A percentile compares a stretch with the other conserved stretches of the same genome.
Conservation (phyloP, 2,113 vertebrate species). For the Trogon melanurus region DNA sequence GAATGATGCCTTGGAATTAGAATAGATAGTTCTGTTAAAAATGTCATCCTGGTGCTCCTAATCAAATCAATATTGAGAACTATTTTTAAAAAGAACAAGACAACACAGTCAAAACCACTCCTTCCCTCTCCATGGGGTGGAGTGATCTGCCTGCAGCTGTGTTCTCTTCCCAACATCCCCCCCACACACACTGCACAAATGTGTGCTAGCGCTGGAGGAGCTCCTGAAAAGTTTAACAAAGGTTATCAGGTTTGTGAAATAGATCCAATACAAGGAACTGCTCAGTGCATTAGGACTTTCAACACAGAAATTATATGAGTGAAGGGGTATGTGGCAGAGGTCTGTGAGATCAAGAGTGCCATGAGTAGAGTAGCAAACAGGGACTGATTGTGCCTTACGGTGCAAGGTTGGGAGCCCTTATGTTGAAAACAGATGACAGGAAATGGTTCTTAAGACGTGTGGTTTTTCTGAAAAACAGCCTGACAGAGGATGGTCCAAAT, state of each 20-base stretch:
- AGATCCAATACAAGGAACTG: not conserved
- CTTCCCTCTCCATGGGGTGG: fast-evolving
- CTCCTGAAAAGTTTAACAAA: not conserved
- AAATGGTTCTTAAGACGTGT: not conserved
- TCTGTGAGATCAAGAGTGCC: not conserved
- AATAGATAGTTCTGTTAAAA: not conserved
- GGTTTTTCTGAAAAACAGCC: not conserved
- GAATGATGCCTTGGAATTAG: not conserved
- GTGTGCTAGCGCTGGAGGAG: not conserved
- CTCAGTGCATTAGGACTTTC: not conserved
- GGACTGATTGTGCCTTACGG: not conserved
- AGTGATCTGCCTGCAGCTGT: not conserved
- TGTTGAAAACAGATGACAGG: not conserved
- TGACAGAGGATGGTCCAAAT: not conserved
- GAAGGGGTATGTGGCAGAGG: not conserved
- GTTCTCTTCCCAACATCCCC: not conserved
- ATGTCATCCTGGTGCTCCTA: not conserved
- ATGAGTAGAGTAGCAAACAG: not conserved
- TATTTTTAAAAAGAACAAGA: not conserved
- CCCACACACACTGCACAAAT: not conserved
- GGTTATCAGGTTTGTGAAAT: not conserved
- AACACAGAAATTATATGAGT: not conserved
- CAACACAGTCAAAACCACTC: not conserved
- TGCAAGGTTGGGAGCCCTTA: not conserved
- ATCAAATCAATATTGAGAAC: not conserved